Evolutionary conservation across 92 coral and sea anemone species (phyloP).

Genomic region (Zoanthus gigantus): DNA sequence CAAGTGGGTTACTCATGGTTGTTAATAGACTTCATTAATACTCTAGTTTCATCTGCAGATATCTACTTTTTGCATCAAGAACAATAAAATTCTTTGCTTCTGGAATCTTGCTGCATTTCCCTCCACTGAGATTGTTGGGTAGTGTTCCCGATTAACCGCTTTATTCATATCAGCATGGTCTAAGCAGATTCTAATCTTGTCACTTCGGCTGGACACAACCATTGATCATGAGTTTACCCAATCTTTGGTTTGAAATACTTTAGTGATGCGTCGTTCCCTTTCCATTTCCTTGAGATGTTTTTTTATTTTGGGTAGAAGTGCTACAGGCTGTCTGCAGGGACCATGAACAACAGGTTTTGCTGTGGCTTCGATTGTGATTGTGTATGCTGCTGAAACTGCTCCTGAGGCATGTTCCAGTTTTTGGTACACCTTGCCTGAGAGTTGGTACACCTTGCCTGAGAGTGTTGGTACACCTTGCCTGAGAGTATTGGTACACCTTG

Average conservation of each 20-base stretch:
- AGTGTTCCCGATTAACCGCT: constrained; percentile 51
- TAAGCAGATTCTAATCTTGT: constrained; percentile 53
- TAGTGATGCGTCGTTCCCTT: constrained; percentile 57
- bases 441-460: too few relatives aligned
- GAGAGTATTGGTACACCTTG: too few relatives aligned
- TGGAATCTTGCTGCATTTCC: constrained; percentile 53
- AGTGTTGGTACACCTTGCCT: too few relatives aligned
- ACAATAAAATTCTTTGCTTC: constrained; percentile 54
- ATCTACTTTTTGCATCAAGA: constrained; percentile 65
- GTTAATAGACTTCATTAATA: constrained; percentile 52
- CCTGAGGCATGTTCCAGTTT: constrained; percentile 7
- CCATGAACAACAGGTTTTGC: constrained; percentile 62
- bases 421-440: too few relatives aligned
- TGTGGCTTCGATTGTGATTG: constrained; percentile 51
- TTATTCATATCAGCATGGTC: constrained; percentile 41
- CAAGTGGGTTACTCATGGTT: constrained; percentile 41
- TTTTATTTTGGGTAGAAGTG: constrained; percentile 53
- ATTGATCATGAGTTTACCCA: constrained; percentile 57
- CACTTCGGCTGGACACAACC: constrained; percentile 58
- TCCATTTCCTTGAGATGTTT: constrained; percentile 57
- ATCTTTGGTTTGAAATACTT: constrained; percentile 61
- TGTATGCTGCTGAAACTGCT: constrained; percentile 62
- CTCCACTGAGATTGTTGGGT: constrained; percentile 65
- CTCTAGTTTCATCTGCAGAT: constrained; percentile 64
- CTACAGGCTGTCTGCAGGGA: constrained; percentile 66